Evolutionary conservation across 2,888 invertebrate species (phyloP).

Genomic region (Drosophila crucigera): DNA sequence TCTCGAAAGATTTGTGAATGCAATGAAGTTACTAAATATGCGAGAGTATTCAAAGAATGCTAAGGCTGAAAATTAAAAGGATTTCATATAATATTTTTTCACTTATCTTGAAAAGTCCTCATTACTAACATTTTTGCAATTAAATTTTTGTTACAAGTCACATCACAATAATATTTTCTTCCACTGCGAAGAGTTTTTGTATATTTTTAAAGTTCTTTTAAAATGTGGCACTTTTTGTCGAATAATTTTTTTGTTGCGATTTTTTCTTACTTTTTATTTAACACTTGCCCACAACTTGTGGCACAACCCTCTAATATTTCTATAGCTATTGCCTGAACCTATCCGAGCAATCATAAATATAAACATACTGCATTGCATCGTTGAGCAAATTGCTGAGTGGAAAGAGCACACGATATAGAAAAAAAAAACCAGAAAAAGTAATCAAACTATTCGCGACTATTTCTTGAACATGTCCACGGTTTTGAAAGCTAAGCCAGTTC

Average conservation of each 20-base stretch:
- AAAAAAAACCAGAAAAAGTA: constrained; percentile 15
- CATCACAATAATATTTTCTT: not conserved
- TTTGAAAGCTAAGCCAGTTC: not conserved
- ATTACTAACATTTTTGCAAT: not conserved
- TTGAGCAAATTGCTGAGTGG: constrained; percentile 65
- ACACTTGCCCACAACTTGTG: not conserved
- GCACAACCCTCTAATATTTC: constrained; percentile 14
- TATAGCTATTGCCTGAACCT: constrained; percentile 42
- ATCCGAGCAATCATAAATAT: constrained; percentile 68
- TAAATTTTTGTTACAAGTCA: not conserved
- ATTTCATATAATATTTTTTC: not conserved
- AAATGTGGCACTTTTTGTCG: too few species aligned
- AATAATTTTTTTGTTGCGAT: not conserved
- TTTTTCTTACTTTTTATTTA: not conserved
- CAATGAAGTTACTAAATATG: not conserved
- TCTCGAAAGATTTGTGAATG: not conserved
- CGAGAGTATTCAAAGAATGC: not conserved
- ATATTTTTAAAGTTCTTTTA: too few species aligned
- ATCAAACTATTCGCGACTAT: constrained; percentile 31
- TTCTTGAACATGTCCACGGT: constrained; percentile 36
- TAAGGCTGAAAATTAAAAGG: not conserved
- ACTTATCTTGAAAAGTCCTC: not conserved
- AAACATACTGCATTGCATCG: constrained; percentile 73
- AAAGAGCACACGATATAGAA: constrained; percentile 25
- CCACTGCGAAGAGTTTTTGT: not conserved